Base-by-base conservation (phyloP, 2,113 vertebrate species). In the Phaethornis superciliosus region DNA sequence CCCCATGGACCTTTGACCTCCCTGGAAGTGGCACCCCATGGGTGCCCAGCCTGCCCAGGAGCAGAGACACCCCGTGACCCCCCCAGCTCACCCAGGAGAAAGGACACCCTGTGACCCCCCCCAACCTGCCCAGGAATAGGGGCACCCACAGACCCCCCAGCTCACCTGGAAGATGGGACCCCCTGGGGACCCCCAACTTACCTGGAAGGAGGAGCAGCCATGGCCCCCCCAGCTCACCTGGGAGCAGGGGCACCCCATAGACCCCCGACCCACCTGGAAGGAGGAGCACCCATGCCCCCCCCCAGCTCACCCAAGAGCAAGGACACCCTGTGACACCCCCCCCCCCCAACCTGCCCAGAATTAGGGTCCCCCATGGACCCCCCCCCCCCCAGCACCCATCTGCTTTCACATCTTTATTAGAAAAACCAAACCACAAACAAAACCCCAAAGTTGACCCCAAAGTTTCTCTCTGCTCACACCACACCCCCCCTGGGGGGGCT, bases 351-450 rank as follows among this genome's bases (percentile, higher is more conserved):
- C 37, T 37, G 37, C 37, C 37, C 37, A 40, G 37, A 12, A 40
- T 40, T 40, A 40, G 37, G 37, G 37, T 40, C 37, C 37, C 37
- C 37, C 37, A 40, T 40, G 37, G 37, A 40, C 37, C 37, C 37
- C 37, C 37, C 51, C 33, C 56, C 44, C 30, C 33, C 32, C 58
- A 4, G n/a, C 8, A 7, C 42, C 81, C 65, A 0, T 5, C 47
- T 95, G 27, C 95, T 96, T 95, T 97, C 88, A 84, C 37, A 24
- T 94, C 91, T 96, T 96, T 96, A 96, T 94, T 96, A 96, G 83
- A 95, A 96, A 96, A 94, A 69, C 37, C 37, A 32, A 64, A 55
- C 72, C 67, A n/a, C 0, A 49, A 59, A 52, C 55, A 0, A 68
- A 69, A 69, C 7, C 58, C 68, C 85, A 86, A 91, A 94, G 37